A percentile compares a stretch with the other conserved stretches of the same genome.
These are phyloP conservation scores for Lordiphosa collinella DNA, from an alignment of 1,140 invertebrate genomes.

Conservation along the genomic window DNA sequence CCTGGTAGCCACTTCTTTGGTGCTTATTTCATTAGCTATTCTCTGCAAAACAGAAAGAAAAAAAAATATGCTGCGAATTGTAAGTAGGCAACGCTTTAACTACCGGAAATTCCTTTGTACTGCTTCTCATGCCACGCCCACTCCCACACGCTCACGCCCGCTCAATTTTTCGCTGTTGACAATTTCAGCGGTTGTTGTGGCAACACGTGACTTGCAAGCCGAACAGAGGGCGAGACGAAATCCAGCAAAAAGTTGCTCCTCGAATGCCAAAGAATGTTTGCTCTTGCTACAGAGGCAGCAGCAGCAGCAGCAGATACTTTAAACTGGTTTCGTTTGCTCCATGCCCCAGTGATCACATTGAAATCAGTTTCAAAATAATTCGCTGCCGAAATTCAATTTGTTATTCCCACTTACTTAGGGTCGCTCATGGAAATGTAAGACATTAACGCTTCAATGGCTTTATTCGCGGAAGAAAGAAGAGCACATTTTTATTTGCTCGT, in stretches of 20 bases:
- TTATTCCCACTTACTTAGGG: conserved; percentile 61
- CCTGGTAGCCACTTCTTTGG: conserved; percentile 20
- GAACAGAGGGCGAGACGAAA: conserved; percentile 22
- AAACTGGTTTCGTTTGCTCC: conserved; percentile 51
- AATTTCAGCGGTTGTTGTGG: conserved; percentile 77
- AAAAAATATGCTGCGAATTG: conserved; percentile 25
- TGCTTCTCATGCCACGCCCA: conserved; percentile 34
- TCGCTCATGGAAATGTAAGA: conserved; percentile 9
- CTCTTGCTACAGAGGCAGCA: conserved; percentile 14
- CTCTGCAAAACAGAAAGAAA: conserved; percentile 48
- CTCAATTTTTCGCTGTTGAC: conserved; percentile 76
- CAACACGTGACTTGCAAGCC: conserved; percentile 76
- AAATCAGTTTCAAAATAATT: conserved; percentile 78
- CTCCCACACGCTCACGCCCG: conserved; percentile 60
- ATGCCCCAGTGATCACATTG: conserved; percentile 63
- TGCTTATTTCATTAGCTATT: conserved; percentile 77
- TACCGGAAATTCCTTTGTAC: conserved; percentile 77
- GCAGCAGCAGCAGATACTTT: conserved; percentile 32
- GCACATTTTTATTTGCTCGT: conserved; percentile 58
- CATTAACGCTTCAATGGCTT: conserved; percentile 70
- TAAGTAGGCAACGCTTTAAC: conserved; percentile 66
- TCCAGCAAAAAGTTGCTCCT: conserved; percentile 46
- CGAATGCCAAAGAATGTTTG: conserved; percentile 49
- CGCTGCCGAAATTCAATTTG: conserved; percentile 73
- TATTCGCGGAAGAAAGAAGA: conserved; percentile 28